Percentiles rank a stretch among this genome's conserved stretches.
phyloP scores from a whole-genome alignment of 1,140 invertebrate genomes.

The Euglossa dilemma region DNA sequence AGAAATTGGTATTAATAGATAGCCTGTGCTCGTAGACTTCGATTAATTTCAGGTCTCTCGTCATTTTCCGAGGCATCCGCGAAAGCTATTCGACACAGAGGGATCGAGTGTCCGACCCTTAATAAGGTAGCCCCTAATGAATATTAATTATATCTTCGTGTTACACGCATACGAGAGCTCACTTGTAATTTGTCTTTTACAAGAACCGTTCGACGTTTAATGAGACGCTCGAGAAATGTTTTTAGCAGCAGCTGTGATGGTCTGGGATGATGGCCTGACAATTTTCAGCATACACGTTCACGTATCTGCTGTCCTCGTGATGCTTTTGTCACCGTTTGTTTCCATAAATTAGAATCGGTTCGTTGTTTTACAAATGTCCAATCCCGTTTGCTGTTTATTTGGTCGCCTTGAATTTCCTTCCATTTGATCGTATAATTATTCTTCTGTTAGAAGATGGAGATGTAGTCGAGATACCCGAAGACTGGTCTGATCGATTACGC shows the following conservation, averaged over 20 bases:
- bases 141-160: slow-evolving; percentile 42
- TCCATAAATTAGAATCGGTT: too few species aligned
- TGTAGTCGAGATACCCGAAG: too few species aligned
- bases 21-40: slow-evolving; percentile 28
- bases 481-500: too few species aligned
- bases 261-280: not conserved
- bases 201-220: slow-evolving; percentile 38
- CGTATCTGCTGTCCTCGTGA: not conserved
- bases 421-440: too few species aligned
- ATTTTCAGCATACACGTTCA: not conserved
- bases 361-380: not conserved
- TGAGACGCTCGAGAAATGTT: slow-evolving; percentile 20
- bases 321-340: too few species aligned
- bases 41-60: slow-evolving; percentile 58
- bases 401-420: too few species aligned
- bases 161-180: too few species aligned
- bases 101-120: slow-evolving; percentile 47
- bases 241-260: not conserved
- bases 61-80: slow-evolving; percentile 28
- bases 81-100: not conserved
- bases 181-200: slow-evolving; percentile 16
- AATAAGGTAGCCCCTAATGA: slow-evolving; percentile 53
- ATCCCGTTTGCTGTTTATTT: too few species aligned
- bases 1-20: slow-evolving; percentile 50
- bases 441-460: too few species aligned